Conservation (phyloP, 2,113 vertebrate genomes). For the Melierax canorus region DNA sequence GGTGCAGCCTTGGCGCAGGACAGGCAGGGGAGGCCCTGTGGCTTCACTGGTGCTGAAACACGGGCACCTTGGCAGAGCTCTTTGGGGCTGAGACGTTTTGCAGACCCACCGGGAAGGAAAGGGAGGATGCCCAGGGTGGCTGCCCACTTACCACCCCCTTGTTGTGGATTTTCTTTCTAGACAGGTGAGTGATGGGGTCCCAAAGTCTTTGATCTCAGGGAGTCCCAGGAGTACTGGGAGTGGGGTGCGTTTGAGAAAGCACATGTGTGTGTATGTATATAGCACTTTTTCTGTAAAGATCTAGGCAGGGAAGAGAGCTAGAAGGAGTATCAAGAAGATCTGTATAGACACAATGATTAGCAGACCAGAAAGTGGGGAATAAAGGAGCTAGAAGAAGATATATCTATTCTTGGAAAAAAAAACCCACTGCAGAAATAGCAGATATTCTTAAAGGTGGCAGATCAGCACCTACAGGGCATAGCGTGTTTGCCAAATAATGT, state of each 20-base stretch:
- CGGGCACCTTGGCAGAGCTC: not conserved
- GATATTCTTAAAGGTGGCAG: not conserved
- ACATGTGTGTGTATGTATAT: not conserved
- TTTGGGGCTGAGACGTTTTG: not conserved
- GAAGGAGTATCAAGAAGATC: not conserved
- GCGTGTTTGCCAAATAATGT: not conserved
- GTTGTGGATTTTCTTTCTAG: not conserved
- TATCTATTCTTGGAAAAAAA: not conserved
- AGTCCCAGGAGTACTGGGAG: not conserved
- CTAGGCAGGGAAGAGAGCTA: not conserved
- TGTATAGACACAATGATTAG: not conserved
- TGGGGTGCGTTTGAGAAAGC: not conserved
- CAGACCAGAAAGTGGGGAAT: not conserved
- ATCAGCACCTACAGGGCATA: not conserved
- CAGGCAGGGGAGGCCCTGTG: not conserved
- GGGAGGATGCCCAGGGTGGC: not conserved
- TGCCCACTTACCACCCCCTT: not conserved
- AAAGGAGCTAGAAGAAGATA: not conserved
- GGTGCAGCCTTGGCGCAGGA: not conserved
- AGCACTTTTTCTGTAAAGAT: not conserved
- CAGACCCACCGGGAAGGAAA: not conserved
- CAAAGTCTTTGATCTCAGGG: not conserved
- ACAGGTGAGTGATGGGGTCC: accelerated
- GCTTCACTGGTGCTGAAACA: not conserved
- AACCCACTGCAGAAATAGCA: not conserved